Evolutionary conservation across 2,888 invertebrate species (phyloP), one percentile per base, ranked within the genome.

Genomic region (Nymphalis c-album): DNA sequence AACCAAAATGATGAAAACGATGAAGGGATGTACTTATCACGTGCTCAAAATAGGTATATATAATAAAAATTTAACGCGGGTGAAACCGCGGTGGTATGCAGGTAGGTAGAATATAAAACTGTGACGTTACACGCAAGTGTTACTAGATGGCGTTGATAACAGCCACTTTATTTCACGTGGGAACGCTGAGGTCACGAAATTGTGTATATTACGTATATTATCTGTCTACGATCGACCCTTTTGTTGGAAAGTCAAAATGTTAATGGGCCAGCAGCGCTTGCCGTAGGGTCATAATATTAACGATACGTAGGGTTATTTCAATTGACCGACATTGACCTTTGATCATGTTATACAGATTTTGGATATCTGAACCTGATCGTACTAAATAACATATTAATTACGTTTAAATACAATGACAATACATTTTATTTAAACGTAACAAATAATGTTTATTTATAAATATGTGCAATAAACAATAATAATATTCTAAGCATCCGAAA

Each of bases 181-280:
- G 82, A 80, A 82, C 77, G 72, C 59, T 60, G 74, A 77, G 77
- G 76, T 80, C 78, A 79, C 76, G 76, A 72, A 73, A 69, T 63
- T 66, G 71, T 68, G 68, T 68, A 62, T 76, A 77, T 77, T 75
- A 75, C 72, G 72, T 74, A 66, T 71, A 76, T 77, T 86, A 85
- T 86, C 86, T 80, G 78, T 79, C 74, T 77, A 73, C 57, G 75
- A 85, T 85, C 85, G 73, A 76, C 81, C 83, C 84, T 78, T 76
- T 62, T 63, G 60, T 67, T 64, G 74, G 73, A 71, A 77, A 84
- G 82, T 84, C 83, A 77, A 84, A 85, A 85, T 80, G 84, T 81
- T 87, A 86, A 87, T 84, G 80, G 78, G 78, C 75, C 68, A 71
- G 69, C 69, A 67, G 59, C 65, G 71, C 70, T 76, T 71, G 73